Base-by-base conservation (phyloP, 2,113 vertebrate genomes). In the Lophotis ruficrista region DNA sequence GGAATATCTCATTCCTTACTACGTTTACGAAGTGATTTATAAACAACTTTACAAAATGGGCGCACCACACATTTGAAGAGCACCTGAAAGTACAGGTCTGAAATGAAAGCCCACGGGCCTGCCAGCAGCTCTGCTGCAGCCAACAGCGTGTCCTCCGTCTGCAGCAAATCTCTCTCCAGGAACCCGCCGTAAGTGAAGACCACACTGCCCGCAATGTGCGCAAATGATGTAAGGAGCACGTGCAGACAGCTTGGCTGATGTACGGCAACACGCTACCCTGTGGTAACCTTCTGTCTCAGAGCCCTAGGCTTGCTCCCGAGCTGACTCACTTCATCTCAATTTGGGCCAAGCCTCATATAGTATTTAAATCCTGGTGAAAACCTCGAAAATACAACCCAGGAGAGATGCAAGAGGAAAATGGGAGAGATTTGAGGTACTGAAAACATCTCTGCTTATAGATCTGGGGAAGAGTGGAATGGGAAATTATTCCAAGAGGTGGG, bases 381-480 rank as follows among this genome's bases (percentile, higher is more conserved):
- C 35, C 19, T 73, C 2, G 33, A 38, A 60, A 89, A 12, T 0
- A 0, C 60, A 73, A 45, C 16, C 54, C 20, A 11, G 2, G 1
- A 16, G 69, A 47, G 27, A 31, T 7, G 23, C 7, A 45, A 45
- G 35, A 51, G 28, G 35, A 38, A 62, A 80, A 80, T 43, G 35
- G 35, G 54, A 56, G 20, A 28, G 16, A 15, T n/a, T n/a, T 48
- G 60, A 50, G 19, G 45, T 27, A 41, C n/a, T 1, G 2, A 10
- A 31, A 68, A 10, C 43, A 12, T 15, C 41, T 80, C 54, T 31
- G 54, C 2, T 0, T 30, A 19, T 27, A 5, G 23, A 50, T 22
- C 13, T 0, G 1, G 33, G 23, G 37, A 57, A n/a, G 17, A 62
- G 28, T 2, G 3, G 28, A 37, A 45, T 1, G 1, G 48, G 23